Evolutionary conservation across 2,797 vertebrate species (phyloP), one percentile per base, ranked within the genome.

Genomic region (Sitta carolinensis): DNA sequence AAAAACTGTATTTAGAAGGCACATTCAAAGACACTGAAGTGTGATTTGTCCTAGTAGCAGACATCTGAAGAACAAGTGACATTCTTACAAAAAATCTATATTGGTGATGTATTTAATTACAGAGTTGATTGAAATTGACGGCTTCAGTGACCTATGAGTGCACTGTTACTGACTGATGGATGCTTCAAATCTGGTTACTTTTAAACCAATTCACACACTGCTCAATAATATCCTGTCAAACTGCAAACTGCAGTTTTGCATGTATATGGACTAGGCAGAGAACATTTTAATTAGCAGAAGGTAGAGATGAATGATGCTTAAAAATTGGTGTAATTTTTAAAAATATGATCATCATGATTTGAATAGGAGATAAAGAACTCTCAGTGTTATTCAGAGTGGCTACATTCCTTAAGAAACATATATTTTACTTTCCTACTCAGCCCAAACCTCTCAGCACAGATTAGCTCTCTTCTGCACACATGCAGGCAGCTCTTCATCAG

Each of bases 41-140:
- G 67, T 3, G 67, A 98, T 98, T 98, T 97, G 97, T 97, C 97
- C 97, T 97, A 80, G 94, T 22, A 93, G 93, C 95, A 97, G 97
- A 96, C 97, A 96, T 97, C 94, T 98, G 97, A 98, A 97, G 97
- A 98, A 97, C 97, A 98, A 98, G 97, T 97, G 98, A 98, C 97
- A 97, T 97, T 97, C 95, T 97, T 98, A 97, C 97, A 98, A 95
- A 98, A 98, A 98, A 98, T 98, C 98, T 92, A 98, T 98, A 98
- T 97, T 96, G 95, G 97, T 98, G 97, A 98, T 98, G 97, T 98
- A 98, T 98, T 98, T 98, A 98, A 98, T 98, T 98, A 98, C 97
- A 96, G 97, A 96, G 94, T 95, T 98, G 98, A 98, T 98, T 98
- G 98, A 97, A 98, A 98, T 98, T 98, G 98, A 98, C 98, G 98